Evolutionary conservation across 1,140 invertebrate species (phyloP).

Genomic region (Formica exsecta): DNA sequence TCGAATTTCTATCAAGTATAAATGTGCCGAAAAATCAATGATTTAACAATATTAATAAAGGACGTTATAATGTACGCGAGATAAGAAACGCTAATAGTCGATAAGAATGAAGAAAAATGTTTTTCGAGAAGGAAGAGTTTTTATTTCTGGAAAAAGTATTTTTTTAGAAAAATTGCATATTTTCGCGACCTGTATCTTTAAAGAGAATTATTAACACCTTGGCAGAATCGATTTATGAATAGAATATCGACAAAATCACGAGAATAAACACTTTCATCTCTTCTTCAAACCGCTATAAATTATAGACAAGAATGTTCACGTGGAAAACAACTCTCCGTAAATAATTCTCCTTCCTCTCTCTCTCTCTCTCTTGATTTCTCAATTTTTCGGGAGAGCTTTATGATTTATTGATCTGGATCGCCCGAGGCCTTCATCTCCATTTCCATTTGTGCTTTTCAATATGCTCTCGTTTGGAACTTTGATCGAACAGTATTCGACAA

Average conservation of each 20-base stretch:
- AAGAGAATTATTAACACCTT: not conserved
- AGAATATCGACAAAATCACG: constrained; percentile 33
- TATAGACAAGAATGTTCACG: constrained; percentile 28
- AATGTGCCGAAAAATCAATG: not conserved
- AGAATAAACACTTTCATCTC: constrained; percentile 13
- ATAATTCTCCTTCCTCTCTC: not conserved
- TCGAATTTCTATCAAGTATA: not conserved
- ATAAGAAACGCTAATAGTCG: not conserved
- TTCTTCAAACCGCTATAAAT: constrained; percentile 44
- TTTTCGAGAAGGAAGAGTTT: not conserved
- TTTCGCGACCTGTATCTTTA: not conserved
- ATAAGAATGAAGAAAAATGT: not conserved
- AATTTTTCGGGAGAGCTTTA: constrained; percentile 5
- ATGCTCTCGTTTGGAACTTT: not conserved
- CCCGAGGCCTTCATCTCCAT: constrained; percentile 5
- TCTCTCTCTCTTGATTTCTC: not conserved
- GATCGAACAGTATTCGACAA: not conserved
- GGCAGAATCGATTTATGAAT: constrained; percentile 19
- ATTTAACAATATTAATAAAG: not conserved
- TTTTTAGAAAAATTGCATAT: too few species aligned
- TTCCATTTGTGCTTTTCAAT: constrained; percentile 9
- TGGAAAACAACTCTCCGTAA: not conserved
- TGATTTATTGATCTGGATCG: constrained; percentile 24
- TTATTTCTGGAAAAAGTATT: not conserved
- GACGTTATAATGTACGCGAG: not conserved